Base-by-base conservation (phyloP, 2,113 vertebrate species). In the Aphyosemion australe region DNA sequence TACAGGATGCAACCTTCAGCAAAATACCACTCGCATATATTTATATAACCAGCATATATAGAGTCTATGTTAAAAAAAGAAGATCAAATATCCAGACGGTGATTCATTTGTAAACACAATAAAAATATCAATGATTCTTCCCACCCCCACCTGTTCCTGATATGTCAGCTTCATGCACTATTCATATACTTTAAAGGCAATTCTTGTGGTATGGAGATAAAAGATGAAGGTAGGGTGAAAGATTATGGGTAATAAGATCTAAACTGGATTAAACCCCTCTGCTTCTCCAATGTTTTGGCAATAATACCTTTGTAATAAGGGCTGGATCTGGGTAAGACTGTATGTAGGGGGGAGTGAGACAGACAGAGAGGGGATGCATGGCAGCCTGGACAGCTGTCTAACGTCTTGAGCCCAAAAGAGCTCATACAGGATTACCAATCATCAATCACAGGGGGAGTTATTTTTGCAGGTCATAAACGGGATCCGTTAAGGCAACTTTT, bases 381-480 rank as follows among this genome's bases (percentile, higher is more conserved):
- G 72, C 76, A 72, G 52, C 63, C n/a, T 62, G 26, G 55, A 65
- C 76, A 84, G 84, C 85, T 85, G 80, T 74, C 84, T 34, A 32
- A 52, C 6, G 7, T 74, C 75, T 72, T 55, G 37, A 76, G 45
- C 49, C 67, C 52, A 57, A 73, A 79, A 49, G 61, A 72, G 58
- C 56, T 55, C 43, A 61, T 83, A 74, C 69, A 74, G 70, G 72
- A 72, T 84, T 71, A 80, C 61, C 48, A 74, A 83, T 87, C 84
- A 85, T 87, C 79, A 88, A 72, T 90, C 87, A 84, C 16, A 13
- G 41, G 39, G 2, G 13, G 56, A 70, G 76, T 72, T 83, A 84
- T 88, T 88, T 85, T 83, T 65, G 84, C 62, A 72, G 21, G 85
- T 78, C 73, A 69, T 89, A 87, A 87, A 84, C 71, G 69, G 74